A percentile compares a stretch with the other conserved stretches of the same genome.
Conservation (phyloP, 2,113 vertebrate genomes). For the Amblyopsis rosae region DNA sequence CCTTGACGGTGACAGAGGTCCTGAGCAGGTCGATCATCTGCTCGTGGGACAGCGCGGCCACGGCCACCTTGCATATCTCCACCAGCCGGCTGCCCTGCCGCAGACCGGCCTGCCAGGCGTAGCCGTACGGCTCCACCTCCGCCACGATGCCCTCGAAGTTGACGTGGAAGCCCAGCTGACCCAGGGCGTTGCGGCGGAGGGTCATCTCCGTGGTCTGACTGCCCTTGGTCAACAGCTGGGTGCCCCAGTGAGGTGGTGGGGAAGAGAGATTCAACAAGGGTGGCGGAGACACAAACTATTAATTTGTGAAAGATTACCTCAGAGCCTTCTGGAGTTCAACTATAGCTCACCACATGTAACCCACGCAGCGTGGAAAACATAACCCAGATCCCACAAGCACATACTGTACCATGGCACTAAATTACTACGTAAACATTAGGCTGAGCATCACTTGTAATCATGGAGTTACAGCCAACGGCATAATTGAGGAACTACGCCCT, state of each 20-base stretch:
- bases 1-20: conserved; percentile 93
- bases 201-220: conserved; percentile 95
- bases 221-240: conserved; percentile 90
- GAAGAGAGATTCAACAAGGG: neutral
- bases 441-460: conserved; percentile 41
- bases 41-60: conserved; percentile 93
- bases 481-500: conserved; percentile 46
- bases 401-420: conserved; percentile 36
- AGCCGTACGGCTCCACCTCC: conserved; percentile 93
- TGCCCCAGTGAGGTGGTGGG: neutral
- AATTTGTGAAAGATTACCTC: no score
- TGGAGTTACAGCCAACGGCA: conserved; percentile 23
- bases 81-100: conserved; percentile 93
- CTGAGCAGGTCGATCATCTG: conserved; percentile 97
- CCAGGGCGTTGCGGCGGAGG: conserved; percentile 89
- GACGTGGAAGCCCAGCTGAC: conserved; percentile 95
- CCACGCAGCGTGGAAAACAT: neutral
- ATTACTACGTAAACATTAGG: conserved; percentile 36
- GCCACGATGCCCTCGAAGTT: conserved; percentile 98
- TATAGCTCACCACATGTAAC: neutral
- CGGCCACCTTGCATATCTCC: conserved; percentile 94
- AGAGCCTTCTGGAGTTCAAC: neutral
- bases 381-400: conserved; percentile 1
- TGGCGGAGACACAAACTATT: neutral
- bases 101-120: conserved; percentile 94